phyloP scores from a whole-genome alignment of 1,140 invertebrate species.

The Drosophila obscura region DNA sequence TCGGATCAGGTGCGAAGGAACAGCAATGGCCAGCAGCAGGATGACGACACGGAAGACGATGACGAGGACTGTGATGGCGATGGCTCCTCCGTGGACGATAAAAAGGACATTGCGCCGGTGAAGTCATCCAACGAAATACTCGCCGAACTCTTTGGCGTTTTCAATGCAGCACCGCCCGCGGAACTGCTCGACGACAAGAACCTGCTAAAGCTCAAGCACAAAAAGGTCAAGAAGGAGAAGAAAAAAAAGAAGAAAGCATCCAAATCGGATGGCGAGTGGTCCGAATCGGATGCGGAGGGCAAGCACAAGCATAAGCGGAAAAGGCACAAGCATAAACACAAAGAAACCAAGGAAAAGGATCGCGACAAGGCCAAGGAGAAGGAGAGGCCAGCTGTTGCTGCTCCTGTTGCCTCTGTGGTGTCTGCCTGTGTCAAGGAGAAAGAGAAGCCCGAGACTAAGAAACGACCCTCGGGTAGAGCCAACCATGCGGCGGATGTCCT shows the following conservation, averaged over 20 bases:
- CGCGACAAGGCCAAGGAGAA: slow-evolving; percentile 53
- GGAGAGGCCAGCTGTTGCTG: neutral
- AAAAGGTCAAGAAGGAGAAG: slow-evolving; percentile 85
- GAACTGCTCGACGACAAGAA: slow-evolving; percentile 73
- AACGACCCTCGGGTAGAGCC: slow-evolving; percentile 22
- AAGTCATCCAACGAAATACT: slow-evolving; percentile 92
- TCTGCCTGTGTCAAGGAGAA: slow-evolving; percentile 28
- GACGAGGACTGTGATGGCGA: slow-evolving; percentile 16
- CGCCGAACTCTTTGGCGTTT: slow-evolving; percentile 89
- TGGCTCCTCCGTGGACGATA: slow-evolving; percentile 64
- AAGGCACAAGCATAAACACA: slow-evolving; percentile 84
- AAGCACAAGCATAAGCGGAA: slow-evolving; percentile 65
- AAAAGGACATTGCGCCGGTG: slow-evolving; percentile 83
- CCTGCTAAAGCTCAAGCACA: slow-evolving; percentile 84
- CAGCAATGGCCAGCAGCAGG: slow-evolving; percentile 18
- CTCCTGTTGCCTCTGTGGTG: neutral
- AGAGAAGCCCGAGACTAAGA: slow-evolving; percentile 43
- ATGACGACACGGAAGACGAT: slow-evolving; percentile 16
- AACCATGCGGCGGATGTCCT: neutral
- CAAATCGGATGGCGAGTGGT: slow-evolving; percentile 85
- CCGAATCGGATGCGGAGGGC: slow-evolving; percentile 84
- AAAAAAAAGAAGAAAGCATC: slow-evolving; percentile 84
- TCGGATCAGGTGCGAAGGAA: slow-evolving; percentile 17
- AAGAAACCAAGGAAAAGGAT: slow-evolving; percentile 65
- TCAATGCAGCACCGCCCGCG: slow-evolving; percentile 85